These are phyloP conservation scores for Macroramphosus scolopax DNA, from an alignment of 2,797 vertebrate species.

Conservation along the genomic window DNA sequence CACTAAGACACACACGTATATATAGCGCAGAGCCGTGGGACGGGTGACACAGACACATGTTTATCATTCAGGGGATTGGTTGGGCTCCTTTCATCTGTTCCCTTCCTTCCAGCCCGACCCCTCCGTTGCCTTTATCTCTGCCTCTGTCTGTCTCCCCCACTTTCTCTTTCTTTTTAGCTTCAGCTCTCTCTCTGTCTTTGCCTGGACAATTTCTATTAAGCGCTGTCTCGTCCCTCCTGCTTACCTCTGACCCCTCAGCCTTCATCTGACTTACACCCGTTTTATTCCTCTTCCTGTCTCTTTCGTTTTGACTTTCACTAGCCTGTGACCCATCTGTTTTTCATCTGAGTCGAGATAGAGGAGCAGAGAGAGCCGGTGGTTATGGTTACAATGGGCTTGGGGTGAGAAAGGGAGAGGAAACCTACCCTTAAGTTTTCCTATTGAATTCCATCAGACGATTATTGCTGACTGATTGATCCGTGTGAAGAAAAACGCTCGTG, in stretches of 20 bases:
- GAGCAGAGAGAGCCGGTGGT: conserved; percentile 30
- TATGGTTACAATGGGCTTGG: conserved; percentile 28
- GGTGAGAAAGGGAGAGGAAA: conserved; percentile 14
- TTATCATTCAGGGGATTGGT: conserved; percentile 88
- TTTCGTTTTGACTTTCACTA: conserved; percentile 31
- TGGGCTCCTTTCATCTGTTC: conserved; percentile 85
- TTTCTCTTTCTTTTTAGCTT: conserved; percentile 3
- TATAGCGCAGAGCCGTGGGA: conserved; percentile 31
- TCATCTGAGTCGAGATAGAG: conserved; percentile 57
- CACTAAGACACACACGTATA: conserved; percentile 14
- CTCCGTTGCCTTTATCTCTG: conserved; percentile 53
- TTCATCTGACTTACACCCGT: conserved; percentile 37
- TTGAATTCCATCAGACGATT: conserved; percentile 46
- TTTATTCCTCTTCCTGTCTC: conserved; percentile 36
- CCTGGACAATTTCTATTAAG: conserved; percentile 17
- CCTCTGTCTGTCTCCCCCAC: conserved; percentile 32
- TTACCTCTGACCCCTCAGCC: conserved; percentile 37
- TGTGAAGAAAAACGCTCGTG: conserved; percentile 16
- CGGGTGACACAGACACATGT: conserved; percentile 85
- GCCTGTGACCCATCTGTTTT: conserved; percentile 70
- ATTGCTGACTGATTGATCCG: conserved; percentile 43
- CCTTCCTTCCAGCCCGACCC: conserved; percentile 70
- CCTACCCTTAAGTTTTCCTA: conserved; percentile 36
- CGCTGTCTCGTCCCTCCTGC: conserved; percentile 17
- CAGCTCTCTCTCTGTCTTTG: conserved; percentile 5